These are phyloP conservation scores for Excalfactoria chinensis DNA, from an alignment of 2,113 vertebrate species.

Conservation along the genomic window DNA sequence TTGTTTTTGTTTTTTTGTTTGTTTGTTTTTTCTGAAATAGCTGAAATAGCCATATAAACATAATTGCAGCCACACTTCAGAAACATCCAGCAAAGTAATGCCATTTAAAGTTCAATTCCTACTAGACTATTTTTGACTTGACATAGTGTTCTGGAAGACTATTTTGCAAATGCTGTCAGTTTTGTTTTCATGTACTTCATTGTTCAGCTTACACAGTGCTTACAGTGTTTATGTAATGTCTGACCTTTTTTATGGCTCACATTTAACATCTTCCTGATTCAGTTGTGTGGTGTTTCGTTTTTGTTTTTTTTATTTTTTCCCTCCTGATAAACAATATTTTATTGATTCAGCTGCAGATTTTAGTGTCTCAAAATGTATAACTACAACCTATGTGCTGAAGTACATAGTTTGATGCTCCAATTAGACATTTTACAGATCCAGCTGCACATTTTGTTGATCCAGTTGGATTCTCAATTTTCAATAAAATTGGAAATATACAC, in stretches of 20 bases:
- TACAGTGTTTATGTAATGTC: not conserved
- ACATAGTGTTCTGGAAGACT: not conserved
- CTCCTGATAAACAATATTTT: constrained; percentile 43
- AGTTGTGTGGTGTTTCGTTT: not conserved
- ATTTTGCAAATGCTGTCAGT: not conserved
- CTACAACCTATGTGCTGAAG: not conserved
- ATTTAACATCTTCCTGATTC: not conserved
- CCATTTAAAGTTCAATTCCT: not conserved
- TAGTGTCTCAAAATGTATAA: constrained; percentile 23
- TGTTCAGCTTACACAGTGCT: not conserved
- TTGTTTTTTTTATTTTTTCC: not conserved
- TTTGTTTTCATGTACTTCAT: not conserved
- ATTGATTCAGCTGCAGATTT: constrained; percentile 62
- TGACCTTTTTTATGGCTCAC: not conserved
- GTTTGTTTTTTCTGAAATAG: not conserved
- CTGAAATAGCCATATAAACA: not conserved
- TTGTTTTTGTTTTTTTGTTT: not conserved
- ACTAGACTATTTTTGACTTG: not conserved
- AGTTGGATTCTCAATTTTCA: constrained; percentile 24
- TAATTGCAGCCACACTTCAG: not conserved
- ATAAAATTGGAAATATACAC: not conserved
- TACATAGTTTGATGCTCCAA: not conserved
- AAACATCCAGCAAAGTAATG: not conserved
- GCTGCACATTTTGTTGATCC: constrained; percentile 29
- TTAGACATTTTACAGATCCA: constrained; percentile 44